phyloP scores from a whole-genome alignment of 2,797 vertebrate species.

The Brachyalestes nurse region DNA sequence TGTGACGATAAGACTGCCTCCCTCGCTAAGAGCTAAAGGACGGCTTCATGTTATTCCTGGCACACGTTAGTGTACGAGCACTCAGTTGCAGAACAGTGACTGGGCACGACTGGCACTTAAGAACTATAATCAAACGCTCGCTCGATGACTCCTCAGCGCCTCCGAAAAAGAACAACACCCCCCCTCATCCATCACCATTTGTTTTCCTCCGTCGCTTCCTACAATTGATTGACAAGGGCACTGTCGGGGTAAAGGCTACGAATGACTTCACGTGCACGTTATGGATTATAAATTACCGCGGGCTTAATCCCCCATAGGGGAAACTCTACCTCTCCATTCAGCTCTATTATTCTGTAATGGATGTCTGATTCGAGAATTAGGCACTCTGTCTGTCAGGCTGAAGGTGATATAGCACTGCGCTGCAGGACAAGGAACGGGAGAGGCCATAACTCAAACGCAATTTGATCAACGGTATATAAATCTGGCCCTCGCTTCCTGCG shows the following conservation, averaged over 20 bases:
- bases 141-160: background rate
- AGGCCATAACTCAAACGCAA: constrained; percentile 89
- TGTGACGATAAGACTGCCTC: background rate
- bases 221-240: constrained; percentile 77
- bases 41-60: background rate
- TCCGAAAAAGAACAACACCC: constrained; percentile 48
- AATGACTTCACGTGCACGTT: constrained; percentile 71
- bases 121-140: constrained; percentile 27
- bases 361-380: constrained; percentile 95
- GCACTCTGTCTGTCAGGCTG: constrained; percentile 87
- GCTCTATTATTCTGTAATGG: constrained; percentile 98
- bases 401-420: constrained; percentile 89
- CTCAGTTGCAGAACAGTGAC: background rate
- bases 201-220: constrained; percentile 61
- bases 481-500: constrained; percentile 67
- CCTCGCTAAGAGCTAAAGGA: background rate
- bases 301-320: constrained; percentile 96
- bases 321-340: constrained; percentile 96
- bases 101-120: constrained; percentile 22
- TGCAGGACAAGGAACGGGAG: constrained; percentile 80
- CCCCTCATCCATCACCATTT: constrained; percentile 60
- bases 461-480: constrained; percentile 83
- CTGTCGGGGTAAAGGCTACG: constrained; percentile 69
- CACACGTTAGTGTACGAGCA: constrained; percentile 6
- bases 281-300: constrained; percentile 97